These are phyloP conservation scores for Maylandia zebra DNA, from an alignment of 2,113 vertebrate genomes.

Conservation along the genomic window DNA sequence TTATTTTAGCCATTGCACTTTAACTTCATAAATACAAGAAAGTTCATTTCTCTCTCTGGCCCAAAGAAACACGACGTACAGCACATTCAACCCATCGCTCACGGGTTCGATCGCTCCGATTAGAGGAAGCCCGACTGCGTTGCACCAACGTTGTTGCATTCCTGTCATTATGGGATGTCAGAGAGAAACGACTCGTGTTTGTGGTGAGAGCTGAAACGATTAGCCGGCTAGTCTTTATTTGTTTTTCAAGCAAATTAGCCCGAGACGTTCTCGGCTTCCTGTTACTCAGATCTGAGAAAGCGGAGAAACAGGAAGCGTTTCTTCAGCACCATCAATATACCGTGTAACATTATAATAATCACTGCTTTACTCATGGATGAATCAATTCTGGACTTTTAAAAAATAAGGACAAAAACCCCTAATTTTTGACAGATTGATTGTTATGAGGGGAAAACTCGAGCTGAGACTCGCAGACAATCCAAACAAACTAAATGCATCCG, in stretches of 20 bases:
- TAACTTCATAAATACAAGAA: conserved; percentile 47
- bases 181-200: neutral
- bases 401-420: neutral
- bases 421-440: neutral
- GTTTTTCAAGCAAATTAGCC: neutral
- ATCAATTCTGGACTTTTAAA: neutral
- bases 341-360: neutral
- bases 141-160: neutral
- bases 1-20: conserved; percentile 45
- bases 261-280: rapidly evolving
- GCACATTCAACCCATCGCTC: neutral
- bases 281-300: neutral
- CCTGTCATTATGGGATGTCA: neutral
- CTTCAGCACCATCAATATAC: neutral
- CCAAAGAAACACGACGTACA: neutral
- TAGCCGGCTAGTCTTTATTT: neutral
- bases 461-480: neutral
- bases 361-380: neutral
- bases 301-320: neutral
- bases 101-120: neutral
- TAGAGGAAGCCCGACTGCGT: neutral
- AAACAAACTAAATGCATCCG: neutral
- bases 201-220: neutral
- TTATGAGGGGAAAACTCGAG: neutral
- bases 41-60: neutral